phyloP scores from a whole-genome alignment of 2,888 invertebrate species.

The Eristalinus aeneus region DNA sequence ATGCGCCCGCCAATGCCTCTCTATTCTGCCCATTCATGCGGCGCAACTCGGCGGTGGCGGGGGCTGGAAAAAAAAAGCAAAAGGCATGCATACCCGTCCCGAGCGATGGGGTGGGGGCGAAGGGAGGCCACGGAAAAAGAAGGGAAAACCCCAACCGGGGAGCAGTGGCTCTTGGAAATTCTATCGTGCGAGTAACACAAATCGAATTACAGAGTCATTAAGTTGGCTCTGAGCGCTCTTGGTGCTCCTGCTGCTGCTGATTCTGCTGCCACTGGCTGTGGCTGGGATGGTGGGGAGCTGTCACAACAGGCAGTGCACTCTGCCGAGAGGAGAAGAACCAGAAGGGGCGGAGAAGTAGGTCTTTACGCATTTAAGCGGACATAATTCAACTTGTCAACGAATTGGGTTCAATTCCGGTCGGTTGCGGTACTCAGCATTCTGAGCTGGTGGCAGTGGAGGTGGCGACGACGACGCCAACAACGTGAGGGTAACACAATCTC shows the following conservation, averaged over 20 bases:
- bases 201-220: slow-evolving; percentile 74
- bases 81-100: slow-evolving; percentile 4
- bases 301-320: slow-evolving; percentile 32
- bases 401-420: slow-evolving; percentile 70
- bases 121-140: not conserved
- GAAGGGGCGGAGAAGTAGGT: slow-evolving; percentile 36
- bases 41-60: slow-evolving; percentile 6
- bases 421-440: slow-evolving; percentile 49
- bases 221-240: slow-evolving; percentile 36
- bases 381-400: slow-evolving; percentile 70
- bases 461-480: not conserved
- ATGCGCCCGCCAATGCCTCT: slow-evolving; percentile 38
- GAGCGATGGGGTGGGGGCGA: not conserved
- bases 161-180: slow-evolving; percentile 57
- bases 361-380: slow-evolving; percentile 71
- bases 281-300: not conserved
- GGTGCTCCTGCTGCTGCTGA: slow-evolving; percentile 12
- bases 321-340: slow-evolving; percentile 29
- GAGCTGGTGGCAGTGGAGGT: not conserved
- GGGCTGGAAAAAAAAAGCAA: not conserved
- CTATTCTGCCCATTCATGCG: slow-evolving; percentile 50
- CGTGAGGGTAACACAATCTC: slow-evolving; percentile 38
- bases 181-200: slow-evolving; percentile 72
- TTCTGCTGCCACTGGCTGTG: not conserved
- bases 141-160: slow-evolving; percentile 13